phyloP scores from a whole-genome alignment of 1,140 invertebrate genomes.

The Triops longicaudatus region DNA sequence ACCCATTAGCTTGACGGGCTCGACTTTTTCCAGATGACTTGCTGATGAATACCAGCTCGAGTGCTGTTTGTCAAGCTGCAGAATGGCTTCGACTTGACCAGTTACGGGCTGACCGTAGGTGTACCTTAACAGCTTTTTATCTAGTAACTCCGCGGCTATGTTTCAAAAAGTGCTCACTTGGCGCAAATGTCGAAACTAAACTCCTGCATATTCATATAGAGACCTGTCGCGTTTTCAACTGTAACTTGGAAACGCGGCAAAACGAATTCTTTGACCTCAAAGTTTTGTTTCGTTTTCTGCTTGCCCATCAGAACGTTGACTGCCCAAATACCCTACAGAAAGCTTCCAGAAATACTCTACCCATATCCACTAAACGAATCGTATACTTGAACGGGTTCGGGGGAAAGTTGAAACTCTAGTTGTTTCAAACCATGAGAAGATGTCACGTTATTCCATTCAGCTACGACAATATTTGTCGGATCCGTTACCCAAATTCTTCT shows the following conservation, averaged over 20 bases:
- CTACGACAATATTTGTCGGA: constrained; percentile 48
- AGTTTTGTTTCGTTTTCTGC: constrained; percentile 36
- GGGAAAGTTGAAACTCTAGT: constrained; percentile 45
- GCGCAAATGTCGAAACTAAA: constrained; percentile 51
- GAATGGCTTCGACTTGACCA: constrained; percentile 42
- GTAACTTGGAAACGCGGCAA: constrained; percentile 57
- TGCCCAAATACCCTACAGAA: constrained; percentile 25
- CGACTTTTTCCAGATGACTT: constrained; percentile 35
- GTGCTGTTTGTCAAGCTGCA: constrained; percentile 31
- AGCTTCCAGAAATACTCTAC: background rate
- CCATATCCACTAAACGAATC: background rate
- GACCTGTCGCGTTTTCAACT: constrained; percentile 49
- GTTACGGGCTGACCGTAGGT: constrained; percentile 64
- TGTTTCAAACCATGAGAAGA: constrained; percentile 47
- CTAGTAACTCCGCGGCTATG: background rate
- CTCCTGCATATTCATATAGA: constrained; percentile 46
- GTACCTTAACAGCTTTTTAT: constrained; percentile 44
- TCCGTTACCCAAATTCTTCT: constrained; percentile 50
- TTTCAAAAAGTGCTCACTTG: constrained; percentile 41
- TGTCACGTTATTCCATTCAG: constrained; percentile 49
- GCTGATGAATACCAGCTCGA: constrained; percentile 17
- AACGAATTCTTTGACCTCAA: constrained; percentile 53
- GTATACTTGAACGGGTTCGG: constrained; percentile 46
- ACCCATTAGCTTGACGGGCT: constrained; percentile 30
- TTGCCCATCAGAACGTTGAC: constrained; percentile 36